These are phyloP conservation scores for Mythimna lalbum DNA, from an alignment of 2,888 invertebrate species.

Conservation along the genomic window DNA sequence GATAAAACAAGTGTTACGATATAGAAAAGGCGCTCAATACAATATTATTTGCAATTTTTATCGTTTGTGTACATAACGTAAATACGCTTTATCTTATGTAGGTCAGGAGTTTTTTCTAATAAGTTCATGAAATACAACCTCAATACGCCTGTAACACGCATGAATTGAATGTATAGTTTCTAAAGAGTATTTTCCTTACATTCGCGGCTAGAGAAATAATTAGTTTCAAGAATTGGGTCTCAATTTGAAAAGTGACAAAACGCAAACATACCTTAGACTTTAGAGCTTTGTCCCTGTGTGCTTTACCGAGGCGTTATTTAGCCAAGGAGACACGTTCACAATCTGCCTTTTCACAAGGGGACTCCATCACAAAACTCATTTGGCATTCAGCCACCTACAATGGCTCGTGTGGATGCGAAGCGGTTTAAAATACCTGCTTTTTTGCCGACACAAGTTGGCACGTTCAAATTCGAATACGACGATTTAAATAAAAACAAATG, in stretches of 20 bases:
- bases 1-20: not conserved
- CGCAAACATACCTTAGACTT: conserved; percentile 53
- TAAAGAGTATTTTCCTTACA: conserved; percentile 21
- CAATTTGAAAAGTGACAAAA: conserved; percentile 58
- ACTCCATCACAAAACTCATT: conserved; percentile 89
- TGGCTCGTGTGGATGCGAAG: conserved; percentile 83
- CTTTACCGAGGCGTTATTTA: conserved; percentile 74
- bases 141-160: conserved; percentile 20
- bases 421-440: conserved; percentile 87
- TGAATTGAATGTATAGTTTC: conserved; percentile 28
- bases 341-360: conserved; percentile 82
- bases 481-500: conserved; percentile 66
- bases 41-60: not conserved
- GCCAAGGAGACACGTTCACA: conserved; percentile 79
- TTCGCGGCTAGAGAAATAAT: conserved; percentile 39
- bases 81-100: too few relatives aligned
- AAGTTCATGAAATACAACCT: not conserved
- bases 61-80: not conserved
- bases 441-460: conserved; percentile 79
- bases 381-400: conserved; percentile 89
- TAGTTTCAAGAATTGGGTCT: conserved; percentile 53
- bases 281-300: conserved; percentile 62
- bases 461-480: conserved; percentile 76
- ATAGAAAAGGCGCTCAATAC: not conserved
- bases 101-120: not conserved